Evolutionary conservation across 2,113 vertebrate genomes (phyloP), one percentile per base, ranked within the genome.

Genomic region (Oncorhynchus masou): DNA sequence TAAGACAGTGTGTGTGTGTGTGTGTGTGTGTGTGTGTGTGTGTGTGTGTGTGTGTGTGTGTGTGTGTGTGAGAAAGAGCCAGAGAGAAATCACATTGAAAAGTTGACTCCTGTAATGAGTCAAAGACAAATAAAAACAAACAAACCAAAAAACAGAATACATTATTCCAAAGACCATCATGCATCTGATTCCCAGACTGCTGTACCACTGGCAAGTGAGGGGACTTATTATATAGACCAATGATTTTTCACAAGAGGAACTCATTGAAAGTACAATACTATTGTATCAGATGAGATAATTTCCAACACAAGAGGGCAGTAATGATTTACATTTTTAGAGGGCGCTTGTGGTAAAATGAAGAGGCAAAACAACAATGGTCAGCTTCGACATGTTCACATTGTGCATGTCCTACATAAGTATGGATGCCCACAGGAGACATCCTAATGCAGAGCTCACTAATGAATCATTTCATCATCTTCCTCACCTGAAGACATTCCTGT

Each of bases 401-500:
- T 16, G 49, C 69, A 69, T 60, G 22, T 24, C 60, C 9, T 64
- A 64, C 8, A 19, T 25, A 45, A 45, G 39, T 12, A 45, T 45
- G 39, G 39, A 8, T 11, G 60, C 8, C 60, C 20, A n/a, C 22
- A 24, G 20, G 11, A 64, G 60, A 7, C 8, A 39, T 39, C 39
- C 39, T 45, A 45, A 64, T 22, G 11, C 60, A 64, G 24, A 64
- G 24, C 24, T 22, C 60, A 64, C 9, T 64, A 4, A 54, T 54
- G 51, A 54, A 54, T 16, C 4, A 54, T 5, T 19, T 54, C 51
- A 29, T 39, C 16, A 15, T 39, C 39, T 45, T 45, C 31, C 31
- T 89, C 72, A 99, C 97, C 96, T 97, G 93, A 99, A 99, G 77
- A 98, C 93, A 85, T 95, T 96, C 87, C 97, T 96, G 88, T 95